Percentiles rank a stretch among this genome's conserved stretches.
phyloP scores from a whole-genome alignment of 2,888 invertebrate species.

The Notocelia uddmanniana region DNA sequence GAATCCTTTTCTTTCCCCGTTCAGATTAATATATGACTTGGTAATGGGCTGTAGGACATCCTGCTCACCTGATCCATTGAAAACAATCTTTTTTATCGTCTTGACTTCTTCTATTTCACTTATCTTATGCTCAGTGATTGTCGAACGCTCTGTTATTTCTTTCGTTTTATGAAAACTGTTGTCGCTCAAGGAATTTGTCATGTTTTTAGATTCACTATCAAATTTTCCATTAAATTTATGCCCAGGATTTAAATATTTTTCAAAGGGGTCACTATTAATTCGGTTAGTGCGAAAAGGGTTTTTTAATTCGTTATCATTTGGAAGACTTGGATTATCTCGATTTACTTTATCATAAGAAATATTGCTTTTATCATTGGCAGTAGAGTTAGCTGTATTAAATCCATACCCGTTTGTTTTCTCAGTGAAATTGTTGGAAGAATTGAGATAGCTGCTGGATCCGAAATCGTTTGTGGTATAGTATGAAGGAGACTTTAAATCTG shows the following conservation, averaged over 20 bases:
- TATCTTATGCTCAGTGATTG: conserved; percentile 76
- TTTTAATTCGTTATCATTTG: conserved; percentile 58
- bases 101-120: conserved; percentile 80
- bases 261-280: conserved; percentile 73
- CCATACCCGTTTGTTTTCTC: conserved; percentile 63
- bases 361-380: conserved; percentile 59
- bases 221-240: conserved; percentile 63
- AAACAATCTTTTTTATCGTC: conserved; percentile 77
- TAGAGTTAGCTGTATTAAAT: conserved; percentile 51
- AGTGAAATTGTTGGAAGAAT: conserved; percentile 57
- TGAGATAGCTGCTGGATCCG: conserved; percentile 65
- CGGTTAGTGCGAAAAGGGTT: conserved; percentile 73
- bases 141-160: conserved; percentile 72
- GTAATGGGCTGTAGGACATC: conserved; percentile 50
- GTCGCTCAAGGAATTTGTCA: conserved; percentile 73
- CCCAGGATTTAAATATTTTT: conserved; percentile 69
- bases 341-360: conserved; percentile 57
- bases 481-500: conserved; percentile 68
- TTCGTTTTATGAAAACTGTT: conserved; percentile 71
- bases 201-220: conserved; percentile 60
- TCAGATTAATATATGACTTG: conserved; percentile 41
- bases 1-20: conserved; percentile 43
- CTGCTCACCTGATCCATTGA: conserved; percentile 70
- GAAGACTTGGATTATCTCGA: conserved; percentile 61
- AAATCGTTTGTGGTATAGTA: conserved; percentile 63